These are phyloP conservation scores for Eriocheir sinensis DNA, from an alignment of 1,140 invertebrate species.

Conservation along the genomic window DNA sequence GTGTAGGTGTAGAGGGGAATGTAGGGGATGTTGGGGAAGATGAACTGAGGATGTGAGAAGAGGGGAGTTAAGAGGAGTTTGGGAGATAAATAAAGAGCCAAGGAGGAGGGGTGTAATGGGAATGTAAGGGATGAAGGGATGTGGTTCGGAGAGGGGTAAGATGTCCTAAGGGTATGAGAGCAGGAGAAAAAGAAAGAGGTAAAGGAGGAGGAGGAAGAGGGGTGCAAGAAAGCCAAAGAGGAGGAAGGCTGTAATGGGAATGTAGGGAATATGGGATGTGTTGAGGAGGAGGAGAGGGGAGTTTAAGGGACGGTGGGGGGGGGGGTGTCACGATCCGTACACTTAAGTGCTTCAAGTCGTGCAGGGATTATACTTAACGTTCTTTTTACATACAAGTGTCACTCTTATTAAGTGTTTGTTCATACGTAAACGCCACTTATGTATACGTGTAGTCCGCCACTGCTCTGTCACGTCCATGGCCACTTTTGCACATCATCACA, in stretches of 20 bases:
- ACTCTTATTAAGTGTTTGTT: no score
- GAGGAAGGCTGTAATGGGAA: no score
- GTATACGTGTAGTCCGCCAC: background rate
- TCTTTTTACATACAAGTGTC: conserved; percentile 2
- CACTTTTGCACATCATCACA: background rate
- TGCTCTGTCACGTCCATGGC: background rate
- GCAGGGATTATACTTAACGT: background rate
- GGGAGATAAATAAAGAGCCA: no score
- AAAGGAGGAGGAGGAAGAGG: background rate
- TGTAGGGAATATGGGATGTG: no score
- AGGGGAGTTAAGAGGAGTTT: no score
- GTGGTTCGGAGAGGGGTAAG: no score
- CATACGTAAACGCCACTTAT: no score
- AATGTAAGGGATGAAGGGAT: no score
- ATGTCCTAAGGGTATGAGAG: background rate
- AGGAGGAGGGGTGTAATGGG: no score
- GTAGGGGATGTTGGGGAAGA: background rate
- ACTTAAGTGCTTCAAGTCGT: background rate
- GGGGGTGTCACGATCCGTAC: background rate
- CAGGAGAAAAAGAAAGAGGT: no score
- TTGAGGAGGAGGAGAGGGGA: no score
- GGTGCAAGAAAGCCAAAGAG: no score
- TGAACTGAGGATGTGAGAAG: background rate
- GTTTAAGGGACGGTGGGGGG: background rate
- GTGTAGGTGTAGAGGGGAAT: background rate